Percentiles rank a stretch among this genome's conserved stretches.
Evolutionary conservation across 1,140 invertebrate genomes (phyloP).

Genomic region (Oryzaephilus surinamensis): DNA sequence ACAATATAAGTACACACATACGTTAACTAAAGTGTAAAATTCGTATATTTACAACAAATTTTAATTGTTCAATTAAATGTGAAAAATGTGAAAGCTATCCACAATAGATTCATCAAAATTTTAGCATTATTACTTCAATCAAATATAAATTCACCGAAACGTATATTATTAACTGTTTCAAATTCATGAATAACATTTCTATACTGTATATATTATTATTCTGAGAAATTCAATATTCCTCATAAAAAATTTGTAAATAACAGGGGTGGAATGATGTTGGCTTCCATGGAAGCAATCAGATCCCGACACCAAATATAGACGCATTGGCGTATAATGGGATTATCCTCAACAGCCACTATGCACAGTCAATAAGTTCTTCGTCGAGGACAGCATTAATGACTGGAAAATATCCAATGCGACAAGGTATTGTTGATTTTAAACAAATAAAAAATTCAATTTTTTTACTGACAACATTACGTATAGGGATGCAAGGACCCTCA

Average conservation of each 20-base stretch:
- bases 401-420: conserved; percentile 57
- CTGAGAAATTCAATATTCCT: not conserved
- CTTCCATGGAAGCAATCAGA: conserved; percentile 60
- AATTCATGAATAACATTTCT: not conserved
- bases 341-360: conserved; percentile 55
- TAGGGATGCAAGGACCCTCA: conserved; percentile 47
- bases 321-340: conserved; percentile 53
- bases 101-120: no score
- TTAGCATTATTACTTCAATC: no score
- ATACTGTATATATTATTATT: not conserved
- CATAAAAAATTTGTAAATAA: conserved; percentile 8
- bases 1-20: no score
- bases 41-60: no score
- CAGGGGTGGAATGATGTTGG: conserved; percentile 71
- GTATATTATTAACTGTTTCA: not conserved
- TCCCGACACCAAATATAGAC: conserved; percentile 58
- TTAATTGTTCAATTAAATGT: no score
- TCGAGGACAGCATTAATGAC: conserved; percentile 55
- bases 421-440: no score
- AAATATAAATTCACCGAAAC: no score
- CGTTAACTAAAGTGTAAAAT: no score
- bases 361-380: conserved; percentile 50
- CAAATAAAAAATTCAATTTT: not conserved
- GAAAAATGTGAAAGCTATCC: no score
- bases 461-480: conserved; percentile 6